A percentile compares a stretch with the other conserved stretches of the same genome.
These are phyloP conservation scores for Pseudopleuronectes americanus DNA, from an alignment of 2,797 vertebrate genomes.

Conservation along the genomic window DNA sequence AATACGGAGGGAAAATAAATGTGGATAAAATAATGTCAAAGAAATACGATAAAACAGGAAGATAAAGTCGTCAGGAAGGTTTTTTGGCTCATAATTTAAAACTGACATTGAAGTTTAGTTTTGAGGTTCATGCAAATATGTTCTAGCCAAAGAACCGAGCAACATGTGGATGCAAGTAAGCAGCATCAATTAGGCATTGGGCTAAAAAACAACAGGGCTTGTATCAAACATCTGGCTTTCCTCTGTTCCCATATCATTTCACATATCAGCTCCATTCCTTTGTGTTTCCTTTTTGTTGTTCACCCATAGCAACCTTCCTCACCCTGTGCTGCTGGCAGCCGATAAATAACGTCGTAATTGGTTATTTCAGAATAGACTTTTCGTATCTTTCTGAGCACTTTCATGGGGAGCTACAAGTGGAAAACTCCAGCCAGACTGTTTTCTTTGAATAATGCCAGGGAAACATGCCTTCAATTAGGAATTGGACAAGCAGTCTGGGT, in stretches of 20 bases:
- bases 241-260: slow-evolving; percentile 50
- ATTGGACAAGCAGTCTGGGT: slow-evolving; percentile 20
- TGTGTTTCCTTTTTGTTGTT: slow-evolving; percentile 63
- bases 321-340: slow-evolving; percentile 56
- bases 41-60: slow-evolving; percentile 18
- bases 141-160: slow-evolving; percentile 28
- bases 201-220: slow-evolving; percentile 42
- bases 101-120: slow-evolving; percentile 33
- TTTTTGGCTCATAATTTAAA: slow-evolving; percentile 19
- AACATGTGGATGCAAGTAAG: slow-evolving; percentile 47
- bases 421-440: slow-evolving; percentile 60
- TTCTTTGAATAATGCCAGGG: slow-evolving; percentile 53
- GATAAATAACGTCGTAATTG: slow-evolving; percentile 70
- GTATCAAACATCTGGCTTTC: slow-evolving; percentile 64
- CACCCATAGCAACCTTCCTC: slow-evolving; percentile 50
- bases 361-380: slow-evolving; percentile 68
- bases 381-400: slow-evolving; percentile 62
- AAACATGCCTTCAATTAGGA: slow-evolving; percentile 48
- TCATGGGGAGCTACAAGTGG: slow-evolving; percentile 52
- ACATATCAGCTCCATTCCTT: slow-evolving; percentile 57
- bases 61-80: slow-evolving; percentile 21
- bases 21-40: slow-evolving; percentile 20
- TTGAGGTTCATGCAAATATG: slow-evolving; percentile 31
- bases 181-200: slow-evolving; percentile 45
- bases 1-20: slow-evolving; percentile 24